Conservation (phyloP, 2,113 vertebrate species). For the Saimiri boliviensis region DNA sequence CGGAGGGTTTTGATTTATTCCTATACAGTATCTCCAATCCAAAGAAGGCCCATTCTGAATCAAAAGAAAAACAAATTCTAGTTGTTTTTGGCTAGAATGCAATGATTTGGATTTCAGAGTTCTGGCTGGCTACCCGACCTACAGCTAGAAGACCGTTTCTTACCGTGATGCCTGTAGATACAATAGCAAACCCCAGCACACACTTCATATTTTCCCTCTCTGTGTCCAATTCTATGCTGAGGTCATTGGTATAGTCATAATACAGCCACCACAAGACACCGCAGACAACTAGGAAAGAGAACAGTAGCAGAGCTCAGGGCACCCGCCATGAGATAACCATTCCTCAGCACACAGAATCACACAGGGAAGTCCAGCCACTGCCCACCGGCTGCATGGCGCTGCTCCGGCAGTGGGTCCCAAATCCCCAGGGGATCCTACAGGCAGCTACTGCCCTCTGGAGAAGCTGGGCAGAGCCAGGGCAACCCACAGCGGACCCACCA, state of each 20-base stretch:
- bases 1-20: not conserved
- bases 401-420: not conserved
- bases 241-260: constrained; percentile 82
- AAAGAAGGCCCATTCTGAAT: not conserved
- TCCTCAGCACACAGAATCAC: not conserved
- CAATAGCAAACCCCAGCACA: constrained; percentile 83
- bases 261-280: constrained; percentile 88
- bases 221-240: constrained; percentile 84
- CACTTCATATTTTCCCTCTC: constrained; percentile 86
- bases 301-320: not conserved
- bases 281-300: constrained; percentile 83
- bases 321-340: accelerated
- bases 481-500: too few species aligned
- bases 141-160: constrained; percentile 49
- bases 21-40: not conserved
- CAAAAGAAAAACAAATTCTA: not conserved
- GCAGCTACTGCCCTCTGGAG: not conserved
- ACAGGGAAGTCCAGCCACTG: not conserved
- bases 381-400: too few species aligned
- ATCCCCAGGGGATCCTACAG: not conserved
- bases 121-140: not conserved
- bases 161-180: constrained; percentile 82
- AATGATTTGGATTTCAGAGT: not conserved
- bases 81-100: not conserved
- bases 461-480: not conserved